Conservation (phyloP, 2,113 vertebrate genomes). For the Anser brachyrhynchus region DNA sequence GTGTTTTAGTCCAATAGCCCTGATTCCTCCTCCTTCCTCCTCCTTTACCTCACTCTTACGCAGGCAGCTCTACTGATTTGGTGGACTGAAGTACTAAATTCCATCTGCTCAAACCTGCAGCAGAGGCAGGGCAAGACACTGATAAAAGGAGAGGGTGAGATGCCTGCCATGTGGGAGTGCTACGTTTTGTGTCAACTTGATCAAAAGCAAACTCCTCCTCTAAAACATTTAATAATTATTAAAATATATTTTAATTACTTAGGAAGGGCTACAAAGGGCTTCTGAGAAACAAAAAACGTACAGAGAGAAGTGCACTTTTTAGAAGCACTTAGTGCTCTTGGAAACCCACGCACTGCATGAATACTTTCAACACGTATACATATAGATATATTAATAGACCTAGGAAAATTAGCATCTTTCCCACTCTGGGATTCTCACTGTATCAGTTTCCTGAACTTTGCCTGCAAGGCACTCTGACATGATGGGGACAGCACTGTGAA, state of each 20-base stretch:
- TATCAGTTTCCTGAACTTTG: neutral
- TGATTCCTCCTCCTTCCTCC: neutral
- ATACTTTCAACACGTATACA: neutral
- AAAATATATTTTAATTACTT: constrained; percentile 14
- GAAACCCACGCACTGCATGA: constrained; percentile 10
- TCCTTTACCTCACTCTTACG: neutral
- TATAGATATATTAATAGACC: neutral
- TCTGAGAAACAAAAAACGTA: constrained; percentile 22
- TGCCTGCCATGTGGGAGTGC: neutral
- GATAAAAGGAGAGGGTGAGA: neutral
- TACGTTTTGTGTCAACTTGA: neutral
- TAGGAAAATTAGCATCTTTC: neutral
- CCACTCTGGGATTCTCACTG: neutral
- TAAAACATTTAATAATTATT: neutral
- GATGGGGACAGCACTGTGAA: fast-evolving
- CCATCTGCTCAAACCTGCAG: neutral
- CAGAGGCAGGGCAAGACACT: neutral
- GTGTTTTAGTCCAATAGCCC: neutral
- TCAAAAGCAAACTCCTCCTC: constrained; percentile 6
- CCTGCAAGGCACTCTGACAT: neutral
- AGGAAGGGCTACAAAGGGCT: neutral
- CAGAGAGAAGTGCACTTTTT: constrained; percentile 13
- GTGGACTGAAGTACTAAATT: neutral
- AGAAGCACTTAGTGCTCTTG: constrained; percentile 24
- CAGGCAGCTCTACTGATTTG: neutral